These are phyloP conservation scores for Coleophora deauratella DNA, from an alignment of 2,888 invertebrate species.

Conservation along the genomic window DNA sequence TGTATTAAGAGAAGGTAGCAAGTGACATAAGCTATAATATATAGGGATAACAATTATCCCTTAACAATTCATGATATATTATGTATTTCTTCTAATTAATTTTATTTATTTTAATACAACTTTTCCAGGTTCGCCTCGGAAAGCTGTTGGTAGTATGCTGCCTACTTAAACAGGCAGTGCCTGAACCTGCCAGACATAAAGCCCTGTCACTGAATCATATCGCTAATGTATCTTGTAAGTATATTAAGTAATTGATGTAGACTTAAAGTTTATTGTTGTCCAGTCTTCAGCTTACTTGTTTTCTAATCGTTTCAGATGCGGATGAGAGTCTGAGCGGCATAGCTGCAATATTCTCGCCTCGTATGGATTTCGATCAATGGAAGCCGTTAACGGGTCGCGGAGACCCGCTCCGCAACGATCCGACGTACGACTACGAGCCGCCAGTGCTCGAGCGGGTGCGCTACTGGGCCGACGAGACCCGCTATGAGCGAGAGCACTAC, in stretches of 20 bases:
- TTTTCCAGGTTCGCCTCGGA: slow-evolving; percentile 22
- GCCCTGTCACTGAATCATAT: slow-evolving; percentile 21
- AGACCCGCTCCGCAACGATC: slow-evolving; percentile 87
- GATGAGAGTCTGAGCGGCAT: slow-evolving; percentile 33
- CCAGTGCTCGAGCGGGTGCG: slow-evolving; percentile 85
- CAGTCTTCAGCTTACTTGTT: neutral
- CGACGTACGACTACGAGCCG: slow-evolving; percentile 89
- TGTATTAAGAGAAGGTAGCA: too few relatives aligned
- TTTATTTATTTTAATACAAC: too few relatives aligned
- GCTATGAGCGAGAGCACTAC: slow-evolving; percentile 67
- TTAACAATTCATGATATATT: too few relatives aligned
- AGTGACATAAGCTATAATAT: too few relatives aligned
- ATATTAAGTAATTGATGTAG: neutral
- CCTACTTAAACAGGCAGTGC: slow-evolving; percentile 14
- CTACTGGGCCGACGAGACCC: slow-evolving; percentile 83
- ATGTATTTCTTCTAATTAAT: slow-evolving; percentile 1
- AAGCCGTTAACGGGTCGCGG: slow-evolving; percentile 84
- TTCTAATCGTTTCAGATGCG: slow-evolving; percentile 30
- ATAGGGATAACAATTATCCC: too few relatives aligned
- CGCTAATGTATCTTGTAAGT: slow-evolving; percentile 23
- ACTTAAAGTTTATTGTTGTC: too few relatives aligned
- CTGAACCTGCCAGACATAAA: slow-evolving; percentile 16
- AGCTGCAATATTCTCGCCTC: slow-evolving; percentile 77
- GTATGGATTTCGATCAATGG: slow-evolving; percentile 90
- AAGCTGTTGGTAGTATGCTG: slow-evolving; percentile 17